These are phyloP conservation scores for Lathamus discolor DNA, from an alignment of 2,113 vertebrate genomes.

Conservation along the genomic window DNA sequence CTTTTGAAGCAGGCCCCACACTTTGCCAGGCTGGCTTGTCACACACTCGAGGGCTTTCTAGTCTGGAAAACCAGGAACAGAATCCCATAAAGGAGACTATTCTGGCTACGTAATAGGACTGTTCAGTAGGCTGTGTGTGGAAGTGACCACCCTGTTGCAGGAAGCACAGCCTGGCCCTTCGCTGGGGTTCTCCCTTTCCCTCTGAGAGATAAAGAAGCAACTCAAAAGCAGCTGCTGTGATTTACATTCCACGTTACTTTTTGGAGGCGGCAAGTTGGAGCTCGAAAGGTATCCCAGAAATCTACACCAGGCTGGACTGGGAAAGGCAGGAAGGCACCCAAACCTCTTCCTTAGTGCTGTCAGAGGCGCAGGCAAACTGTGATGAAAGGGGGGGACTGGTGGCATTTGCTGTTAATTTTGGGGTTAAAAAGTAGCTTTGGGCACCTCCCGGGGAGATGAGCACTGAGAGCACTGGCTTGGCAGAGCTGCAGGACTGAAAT, in stretches of 20 bases:
- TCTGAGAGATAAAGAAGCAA: not conserved
- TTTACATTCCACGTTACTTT: too few species aligned
- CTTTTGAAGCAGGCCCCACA: not conserved
- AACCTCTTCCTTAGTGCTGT: too few species aligned
- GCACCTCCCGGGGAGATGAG: not conserved
- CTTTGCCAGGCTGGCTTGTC: not conserved
- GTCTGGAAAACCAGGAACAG: not conserved
- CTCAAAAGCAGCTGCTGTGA: not conserved
- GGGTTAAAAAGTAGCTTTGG: not conserved
- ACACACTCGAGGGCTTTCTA: not conserved
- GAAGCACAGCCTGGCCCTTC: not conserved
- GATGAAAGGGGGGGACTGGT: not conserved
- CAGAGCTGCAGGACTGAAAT: accelerated
- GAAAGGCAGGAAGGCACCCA: not conserved
- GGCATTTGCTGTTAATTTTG: not conserved
- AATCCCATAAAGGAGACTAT: not conserved
- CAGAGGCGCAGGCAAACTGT: not conserved
- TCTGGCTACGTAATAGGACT: accelerated
- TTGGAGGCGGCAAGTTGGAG: not conserved
- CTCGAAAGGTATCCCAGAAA: too few species aligned
- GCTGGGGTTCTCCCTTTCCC: not conserved
- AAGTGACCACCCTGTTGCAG: accelerated
- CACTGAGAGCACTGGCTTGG: not conserved
- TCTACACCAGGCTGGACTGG: accelerated
- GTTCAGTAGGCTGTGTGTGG: not conserved